These are phyloP conservation scores for Pangasianodon hypophthalmus DNA, from an alignment of 2,113 vertebrate species.

Conservation along the genomic window DNA sequence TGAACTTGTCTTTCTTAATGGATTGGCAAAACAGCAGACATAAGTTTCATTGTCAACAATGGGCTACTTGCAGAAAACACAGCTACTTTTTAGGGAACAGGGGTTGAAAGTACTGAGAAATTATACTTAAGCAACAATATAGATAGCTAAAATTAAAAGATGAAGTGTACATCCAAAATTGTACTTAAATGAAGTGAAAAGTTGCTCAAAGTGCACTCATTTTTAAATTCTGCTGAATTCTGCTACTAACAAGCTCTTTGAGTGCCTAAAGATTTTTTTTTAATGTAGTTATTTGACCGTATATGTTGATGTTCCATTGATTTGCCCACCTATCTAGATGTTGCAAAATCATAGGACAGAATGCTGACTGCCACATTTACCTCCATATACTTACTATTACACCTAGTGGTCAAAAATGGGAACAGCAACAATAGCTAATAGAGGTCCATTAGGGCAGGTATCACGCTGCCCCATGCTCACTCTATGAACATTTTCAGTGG, in stretches of 20 bases:
- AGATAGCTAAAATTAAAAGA: neutral
- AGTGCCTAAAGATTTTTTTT: neutral
- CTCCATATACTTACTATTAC: neutral
- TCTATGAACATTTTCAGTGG: neutral
- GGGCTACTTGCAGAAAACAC: neutral
- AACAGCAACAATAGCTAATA: neutral
- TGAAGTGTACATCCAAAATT: neutral
- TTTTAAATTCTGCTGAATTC: neutral
- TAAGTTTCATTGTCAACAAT: neutral
- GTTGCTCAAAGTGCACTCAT: neutral
- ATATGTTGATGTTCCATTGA: neutral
- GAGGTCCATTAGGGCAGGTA: neutral
- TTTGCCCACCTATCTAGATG: neutral
- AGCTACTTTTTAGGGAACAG: neutral
- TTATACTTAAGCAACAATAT: neutral
- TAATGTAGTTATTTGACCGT: neutral
- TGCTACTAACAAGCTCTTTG: neutral
- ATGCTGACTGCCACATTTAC: neutral
- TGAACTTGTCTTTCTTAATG: conserved; percentile 22
- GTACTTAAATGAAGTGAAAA: neutral
- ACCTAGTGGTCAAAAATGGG: neutral
- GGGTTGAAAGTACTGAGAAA: neutral
- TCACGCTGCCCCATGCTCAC: neutral
- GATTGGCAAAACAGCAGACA: neutral
- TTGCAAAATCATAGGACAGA: neutral